Percentiles rank a stretch among this genome's conserved stretches.
Conservation (phyloP, 2,888 invertebrate species). For the Sphaerophoria rueppellii region DNA sequence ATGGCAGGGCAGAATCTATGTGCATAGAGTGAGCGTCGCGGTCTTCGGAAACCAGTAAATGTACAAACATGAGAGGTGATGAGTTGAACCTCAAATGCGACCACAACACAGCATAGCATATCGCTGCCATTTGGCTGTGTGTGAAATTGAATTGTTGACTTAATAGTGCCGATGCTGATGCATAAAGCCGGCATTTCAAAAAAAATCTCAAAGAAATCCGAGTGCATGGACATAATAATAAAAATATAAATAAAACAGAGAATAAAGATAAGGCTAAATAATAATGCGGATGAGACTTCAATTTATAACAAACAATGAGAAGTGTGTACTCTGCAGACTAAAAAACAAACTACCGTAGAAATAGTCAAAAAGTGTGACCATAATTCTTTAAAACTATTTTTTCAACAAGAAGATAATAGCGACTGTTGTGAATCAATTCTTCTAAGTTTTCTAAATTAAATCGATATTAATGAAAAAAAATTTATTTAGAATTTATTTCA, state of each 20-base stretch:
- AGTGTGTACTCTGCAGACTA: constrained; percentile 11
- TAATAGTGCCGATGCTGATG: constrained; percentile 1
- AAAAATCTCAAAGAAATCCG: constrained; percentile 17
- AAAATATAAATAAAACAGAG: not conserved
- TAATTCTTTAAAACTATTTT: not conserved
- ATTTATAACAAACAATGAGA: constrained; percentile 13
- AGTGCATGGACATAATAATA: constrained; percentile 15
- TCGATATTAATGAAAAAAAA: too few species aligned
- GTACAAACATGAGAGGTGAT: constrained; percentile 22
- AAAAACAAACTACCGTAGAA: constrained; percentile 2
- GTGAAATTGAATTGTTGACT: constrained; percentile 15
- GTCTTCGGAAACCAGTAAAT: not conserved
- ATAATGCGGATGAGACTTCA: constrained; percentile 26
- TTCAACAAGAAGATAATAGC: not conserved
- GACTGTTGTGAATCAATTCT: too few species aligned
- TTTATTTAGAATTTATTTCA: too few species aligned
- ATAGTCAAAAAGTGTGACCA: constrained; percentile 17
- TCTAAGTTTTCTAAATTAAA: too few species aligned
- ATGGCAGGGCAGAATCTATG: not conserved
- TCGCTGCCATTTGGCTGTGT: constrained; percentile 5
- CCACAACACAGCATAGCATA: not conserved
- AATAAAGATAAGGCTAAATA: not conserved
- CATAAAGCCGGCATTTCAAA: constrained; percentile 19
- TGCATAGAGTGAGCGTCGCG: constrained; percentile 21
- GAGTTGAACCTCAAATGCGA: constrained; percentile 27